These are phyloP conservation scores for Eulemur macaco DNA, from an alignment of 2,113 vertebrate species.

Conservation along the genomic window DNA sequence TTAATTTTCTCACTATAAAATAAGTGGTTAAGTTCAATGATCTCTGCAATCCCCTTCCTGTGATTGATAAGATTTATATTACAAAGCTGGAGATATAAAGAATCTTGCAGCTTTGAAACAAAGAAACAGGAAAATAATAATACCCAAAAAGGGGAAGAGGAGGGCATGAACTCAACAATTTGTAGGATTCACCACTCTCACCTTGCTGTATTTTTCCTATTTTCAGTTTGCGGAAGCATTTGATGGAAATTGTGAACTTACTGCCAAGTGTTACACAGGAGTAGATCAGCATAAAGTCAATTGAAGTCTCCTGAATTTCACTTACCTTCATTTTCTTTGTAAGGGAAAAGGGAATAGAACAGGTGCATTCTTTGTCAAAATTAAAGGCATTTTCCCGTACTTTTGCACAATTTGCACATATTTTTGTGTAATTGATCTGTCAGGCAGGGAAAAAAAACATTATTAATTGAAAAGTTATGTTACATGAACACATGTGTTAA, in stretches of 20 bases:
- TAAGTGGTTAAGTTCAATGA: neutral
- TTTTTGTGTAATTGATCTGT: conserved; percentile 73
- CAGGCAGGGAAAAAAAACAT: neutral
- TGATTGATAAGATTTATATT: neutral
- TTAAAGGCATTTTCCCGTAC: conserved; percentile 47
- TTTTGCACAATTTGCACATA: conserved; percentile 58
- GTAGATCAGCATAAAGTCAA: neutral
- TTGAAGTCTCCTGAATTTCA: neutral
- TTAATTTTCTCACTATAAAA: conserved; percentile 36
- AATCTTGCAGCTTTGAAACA: neutral
- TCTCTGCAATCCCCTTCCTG: neutral
- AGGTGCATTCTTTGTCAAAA: conserved; percentile 62
- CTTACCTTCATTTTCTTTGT: conserved; percentile 59
- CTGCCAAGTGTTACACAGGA: neutral
- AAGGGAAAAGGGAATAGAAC: conserved; percentile 69
- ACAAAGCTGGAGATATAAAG: neutral
- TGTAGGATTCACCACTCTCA: neutral
- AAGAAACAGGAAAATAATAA: neutral
- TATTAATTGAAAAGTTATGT: neutral
- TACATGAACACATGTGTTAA: neutral
- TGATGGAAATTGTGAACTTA: neutral
- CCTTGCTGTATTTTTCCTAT: neutral
- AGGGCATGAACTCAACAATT: neutral
- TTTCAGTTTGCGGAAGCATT: conserved; percentile 3
- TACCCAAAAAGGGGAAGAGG: neutral